A percentile compares a stretch with the other conserved stretches of the same genome.
phyloP scores from a whole-genome alignment of 2,888 invertebrate species.

The Leucoma salicis region DNA sequence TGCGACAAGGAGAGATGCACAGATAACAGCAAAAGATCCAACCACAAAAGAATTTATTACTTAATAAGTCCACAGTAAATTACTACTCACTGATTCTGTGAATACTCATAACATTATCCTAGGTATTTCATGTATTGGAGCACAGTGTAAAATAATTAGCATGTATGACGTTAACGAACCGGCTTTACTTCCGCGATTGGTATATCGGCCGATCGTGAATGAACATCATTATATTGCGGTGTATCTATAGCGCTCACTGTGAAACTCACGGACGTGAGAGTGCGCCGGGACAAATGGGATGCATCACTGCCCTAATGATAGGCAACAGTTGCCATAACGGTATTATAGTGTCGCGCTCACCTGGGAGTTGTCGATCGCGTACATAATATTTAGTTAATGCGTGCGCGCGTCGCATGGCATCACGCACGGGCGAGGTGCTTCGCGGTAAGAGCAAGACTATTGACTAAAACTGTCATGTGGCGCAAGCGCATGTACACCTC shows the following conservation, averaged over 20 bases:
- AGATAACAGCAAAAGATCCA: conserved; percentile 17
- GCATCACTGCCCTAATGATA: conserved; percentile 11
- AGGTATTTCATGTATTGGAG: conserved; percentile 49
- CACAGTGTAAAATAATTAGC: conserved; percentile 69
- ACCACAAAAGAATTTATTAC: neutral
- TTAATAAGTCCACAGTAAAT: conserved; percentile 6
- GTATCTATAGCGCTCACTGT: conserved; percentile 38
- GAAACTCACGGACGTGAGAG: conserved; percentile 46
- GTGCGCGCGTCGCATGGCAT: conserved; percentile 62
- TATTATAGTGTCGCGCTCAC: conserved; percentile 64
- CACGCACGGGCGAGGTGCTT: conserved; percentile 59
- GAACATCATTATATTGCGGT: conserved; percentile 66
- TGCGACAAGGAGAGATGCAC: conserved; percentile 31
- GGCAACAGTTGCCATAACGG: conserved; percentile 38
- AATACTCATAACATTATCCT: conserved; percentile 17
- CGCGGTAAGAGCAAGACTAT: conserved; percentile 72
- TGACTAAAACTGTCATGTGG: conserved; percentile 39
- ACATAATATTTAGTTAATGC: conserved; percentile 71
- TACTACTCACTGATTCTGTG: conserved; percentile 24
- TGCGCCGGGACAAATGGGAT: conserved; percentile 30
- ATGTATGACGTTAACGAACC: conserved; percentile 76
- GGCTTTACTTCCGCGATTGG: conserved; percentile 78
- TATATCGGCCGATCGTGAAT: conserved; percentile 68
- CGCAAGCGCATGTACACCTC: conserved; percentile 57
- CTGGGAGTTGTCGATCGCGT: conserved; percentile 77